Conservation (phyloP, 2,797 vertebrate species). For the Helicolenus hilgendorfi region DNA sequence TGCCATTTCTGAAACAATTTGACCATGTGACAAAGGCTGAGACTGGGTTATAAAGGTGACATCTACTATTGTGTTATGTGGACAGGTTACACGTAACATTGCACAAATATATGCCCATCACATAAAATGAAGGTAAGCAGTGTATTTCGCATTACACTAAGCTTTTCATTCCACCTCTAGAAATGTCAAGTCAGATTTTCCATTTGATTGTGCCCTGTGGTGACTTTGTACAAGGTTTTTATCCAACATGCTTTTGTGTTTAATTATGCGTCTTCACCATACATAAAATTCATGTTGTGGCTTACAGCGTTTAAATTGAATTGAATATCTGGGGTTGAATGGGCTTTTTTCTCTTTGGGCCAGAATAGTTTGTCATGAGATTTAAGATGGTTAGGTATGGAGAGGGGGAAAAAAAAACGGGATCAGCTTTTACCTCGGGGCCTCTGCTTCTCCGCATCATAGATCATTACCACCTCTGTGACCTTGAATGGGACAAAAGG, state of each 20-base stretch:
- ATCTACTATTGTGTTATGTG: slow-evolving; percentile 18
- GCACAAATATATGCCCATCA: background rate
- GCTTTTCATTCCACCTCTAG: background rate
- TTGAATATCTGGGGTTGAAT: slow-evolving; percentile 42
- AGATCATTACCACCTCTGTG: slow-evolving; percentile 99
- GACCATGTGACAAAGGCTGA: background rate
- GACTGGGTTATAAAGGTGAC: slow-evolving; percentile 20
- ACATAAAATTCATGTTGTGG: background rate
- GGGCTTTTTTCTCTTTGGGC: slow-evolving; percentile 84
- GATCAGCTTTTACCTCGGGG: slow-evolving; percentile 99
- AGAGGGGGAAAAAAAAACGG: slow-evolving; percentile 88
- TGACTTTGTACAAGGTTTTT: background rate
- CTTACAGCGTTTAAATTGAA: slow-evolving; percentile 37
- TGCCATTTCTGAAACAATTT: slow-evolving; percentile 5
- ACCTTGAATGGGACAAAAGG: slow-evolving; percentile 93
- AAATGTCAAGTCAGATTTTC: slow-evolving; percentile 5
- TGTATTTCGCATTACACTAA: background rate
- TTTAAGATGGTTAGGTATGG: slow-evolving; percentile 92
- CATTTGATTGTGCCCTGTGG: background rate
- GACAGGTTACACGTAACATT: background rate
- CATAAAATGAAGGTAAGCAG: background rate
- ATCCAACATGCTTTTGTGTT: slow-evolving; percentile 13
- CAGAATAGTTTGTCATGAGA: slow-evolving; percentile 99
- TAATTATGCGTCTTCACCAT: background rate
- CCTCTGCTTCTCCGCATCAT: slow-evolving; percentile 99